Conservation (phyloP, 2,113 vertebrate genomes). For the Odocoileus hemionus region DNA sequence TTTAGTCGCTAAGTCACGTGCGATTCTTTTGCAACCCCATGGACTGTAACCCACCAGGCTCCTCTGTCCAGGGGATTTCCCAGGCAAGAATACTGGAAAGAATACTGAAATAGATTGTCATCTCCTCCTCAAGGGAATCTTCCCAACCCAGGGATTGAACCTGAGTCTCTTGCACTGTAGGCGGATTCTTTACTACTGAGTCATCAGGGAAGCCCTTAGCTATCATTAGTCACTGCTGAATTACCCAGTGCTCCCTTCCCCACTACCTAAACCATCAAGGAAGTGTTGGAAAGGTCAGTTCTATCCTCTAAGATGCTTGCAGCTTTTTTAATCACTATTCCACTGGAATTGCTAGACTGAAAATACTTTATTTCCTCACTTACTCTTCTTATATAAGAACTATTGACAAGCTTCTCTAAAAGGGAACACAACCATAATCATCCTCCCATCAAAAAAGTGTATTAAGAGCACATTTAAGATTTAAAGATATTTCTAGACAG, state of each 20-base stretch:
- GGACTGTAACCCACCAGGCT: background rate
- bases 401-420: constrained; percentile 19
- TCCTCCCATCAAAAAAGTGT: background rate
- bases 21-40: background rate
- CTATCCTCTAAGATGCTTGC: background rate
- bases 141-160: background rate
- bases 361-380: background rate
- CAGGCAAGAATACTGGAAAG: background rate
- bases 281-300: constrained; percentile 3
- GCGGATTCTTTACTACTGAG: background rate
- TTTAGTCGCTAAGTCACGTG: background rate
- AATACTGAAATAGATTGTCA: background rate
- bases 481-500: constrained; percentile 40
- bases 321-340: background rate
- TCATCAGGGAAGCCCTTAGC: background rate
- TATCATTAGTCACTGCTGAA: constrained; percentile 18
- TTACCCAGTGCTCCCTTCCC: constrained; percentile 7
- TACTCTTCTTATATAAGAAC: background rate
- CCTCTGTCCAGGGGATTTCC: background rate
- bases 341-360: background rate
- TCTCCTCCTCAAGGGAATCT: background rate
- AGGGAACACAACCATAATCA: constrained; percentile 7
- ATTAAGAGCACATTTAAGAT: constrained; percentile 31
- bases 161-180: background rate
- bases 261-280: background rate